These are phyloP conservation scores for Periophthalmus modestus DNA, from an alignment of 2,113 vertebrate genomes.

Conservation along the genomic window DNA sequence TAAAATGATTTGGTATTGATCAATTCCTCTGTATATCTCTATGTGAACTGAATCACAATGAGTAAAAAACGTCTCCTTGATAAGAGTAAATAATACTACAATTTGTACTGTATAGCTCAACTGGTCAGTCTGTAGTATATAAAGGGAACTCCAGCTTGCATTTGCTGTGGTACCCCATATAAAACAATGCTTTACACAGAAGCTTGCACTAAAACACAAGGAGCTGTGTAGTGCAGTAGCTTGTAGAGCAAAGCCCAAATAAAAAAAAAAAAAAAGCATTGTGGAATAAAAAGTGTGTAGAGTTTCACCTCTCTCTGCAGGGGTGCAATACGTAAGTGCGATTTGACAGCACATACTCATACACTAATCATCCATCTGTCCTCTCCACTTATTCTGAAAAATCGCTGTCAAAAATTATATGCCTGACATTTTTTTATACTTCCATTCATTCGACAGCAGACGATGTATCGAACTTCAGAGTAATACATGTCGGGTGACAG, in stretches of 20 bases:
- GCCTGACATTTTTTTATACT: slow-evolving; percentile 25
- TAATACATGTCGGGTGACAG: slow-evolving; percentile 12
- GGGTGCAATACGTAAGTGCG: slow-evolving; percentile 36
- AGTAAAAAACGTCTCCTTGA: neutral
- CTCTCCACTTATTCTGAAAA: slow-evolving; percentile 44
- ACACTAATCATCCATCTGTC: slow-evolving; percentile 63
- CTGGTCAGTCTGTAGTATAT: too few relatives aligned
- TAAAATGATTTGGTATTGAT: neutral
- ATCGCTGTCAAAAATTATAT: slow-evolving; percentile 23
- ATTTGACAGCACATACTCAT: slow-evolving; percentile 44
- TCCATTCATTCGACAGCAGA: slow-evolving; percentile 35
- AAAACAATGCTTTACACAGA: slow-evolving; percentile 9
- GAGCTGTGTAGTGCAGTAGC: neutral
- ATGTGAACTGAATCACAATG: neutral
- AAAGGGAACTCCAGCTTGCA: too few relatives aligned
- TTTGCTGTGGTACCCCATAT: too few relatives aligned
- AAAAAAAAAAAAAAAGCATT: slow-evolving; percentile 8
- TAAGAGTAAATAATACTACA: too few relatives aligned
- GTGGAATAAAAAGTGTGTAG: slow-evolving; percentile 14
- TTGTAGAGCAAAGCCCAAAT: slow-evolving; percentile 9
- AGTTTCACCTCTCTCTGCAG: slow-evolving; percentile 35
- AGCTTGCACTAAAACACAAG: slow-evolving; percentile 13
- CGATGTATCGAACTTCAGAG: slow-evolving; percentile 23
- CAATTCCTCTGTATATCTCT: neutral
- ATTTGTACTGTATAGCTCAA: too few relatives aligned